Evolutionary conservation across 2,888 invertebrate species (phyloP), one percentile per base, ranked within the genome.

Genomic region (Epinotia demarniana): DNA sequence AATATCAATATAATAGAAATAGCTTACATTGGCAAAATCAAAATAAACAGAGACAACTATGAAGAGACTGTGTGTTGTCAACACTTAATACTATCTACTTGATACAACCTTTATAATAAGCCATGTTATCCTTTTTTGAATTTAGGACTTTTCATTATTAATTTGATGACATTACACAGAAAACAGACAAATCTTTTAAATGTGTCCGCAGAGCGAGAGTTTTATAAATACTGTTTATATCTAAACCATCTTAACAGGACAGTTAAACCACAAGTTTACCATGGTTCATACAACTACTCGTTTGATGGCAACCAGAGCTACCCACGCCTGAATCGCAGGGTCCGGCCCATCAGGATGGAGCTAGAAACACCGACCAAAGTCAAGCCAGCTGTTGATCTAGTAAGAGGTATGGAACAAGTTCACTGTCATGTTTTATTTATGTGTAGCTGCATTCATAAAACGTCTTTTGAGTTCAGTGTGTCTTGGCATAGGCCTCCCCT

Each of bases 281-380:
- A 89, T 88, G 92, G 85, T 72, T 88, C 85, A 80, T 84, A 80
- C 64, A 87, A 92, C 82, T 90, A 86, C 79, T 95, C 95, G 43
- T 96, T 95, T 90, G 95, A 96, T 84, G 92, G 90, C 23, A 96
- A 96, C 86, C 96, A 96, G 86, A 96, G 96, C 79, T 96, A 95
- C 83, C 96, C 96, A n/a, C 80, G 92, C 62, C 80, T 94, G 83
- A 93, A 83, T 72, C 87, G 88, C 11, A 87, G 82, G 77, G 78
- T 86, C 61, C 87, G 84, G 71, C 91, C 89, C 9, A 85, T 90
- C 73, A 92, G 79, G 78, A 94, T 93, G 93, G 94, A 94, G 78
- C 80, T 92, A 73, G 93, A 93, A 72, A 92, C 92, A 74, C 90
- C 91, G 19, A 88, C 90, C 2, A 93, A 93, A 86, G 79, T 87